A percentile compares a stretch with the other conserved stretches of the same genome.
phyloP scores from a whole-genome alignment of 2,113 vertebrate species.

The Cinclus cinclus region DNA sequence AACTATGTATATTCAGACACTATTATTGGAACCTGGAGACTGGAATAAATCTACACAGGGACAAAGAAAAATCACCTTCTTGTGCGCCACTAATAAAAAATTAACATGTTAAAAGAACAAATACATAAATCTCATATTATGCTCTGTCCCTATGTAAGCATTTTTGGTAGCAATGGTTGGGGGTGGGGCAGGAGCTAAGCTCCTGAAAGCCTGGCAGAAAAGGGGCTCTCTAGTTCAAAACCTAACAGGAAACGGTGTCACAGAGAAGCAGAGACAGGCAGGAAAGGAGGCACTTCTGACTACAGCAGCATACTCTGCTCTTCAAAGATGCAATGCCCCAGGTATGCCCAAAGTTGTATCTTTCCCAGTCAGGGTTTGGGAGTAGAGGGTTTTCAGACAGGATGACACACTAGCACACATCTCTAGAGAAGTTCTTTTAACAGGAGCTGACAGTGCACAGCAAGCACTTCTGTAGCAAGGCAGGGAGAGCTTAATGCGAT shows the following conservation, averaged over 20 bases:
- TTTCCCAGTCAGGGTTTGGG: neutral
- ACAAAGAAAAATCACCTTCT: neutral
- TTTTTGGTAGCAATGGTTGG: neutral
- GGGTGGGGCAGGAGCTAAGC: neutral
- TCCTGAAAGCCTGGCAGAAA: neutral
- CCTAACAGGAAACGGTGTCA: rapidly evolving
- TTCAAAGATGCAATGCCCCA: neutral
- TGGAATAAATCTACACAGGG: neutral
- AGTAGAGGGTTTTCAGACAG: conserved; percentile 10
- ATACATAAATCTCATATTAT: neutral
- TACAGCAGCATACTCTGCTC: neutral
- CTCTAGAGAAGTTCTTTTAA: neutral
- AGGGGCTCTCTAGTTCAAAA: neutral
- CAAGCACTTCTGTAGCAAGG: neutral
- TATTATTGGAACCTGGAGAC: neutral
- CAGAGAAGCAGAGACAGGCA: neutral
- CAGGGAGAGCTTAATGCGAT: neutral
- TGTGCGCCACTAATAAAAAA: neutral
- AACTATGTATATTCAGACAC: neutral
- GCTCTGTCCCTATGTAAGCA: neutral
- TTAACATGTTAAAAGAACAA: neutral
- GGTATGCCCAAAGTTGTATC: neutral
- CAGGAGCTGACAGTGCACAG: neutral
- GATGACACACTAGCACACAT: conserved; percentile 35
- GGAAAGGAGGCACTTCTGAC: neutral